Evolutionary conservation across 92 coral and sea anemone species (phyloP), one percentile per base, ranked within the genome.

Genomic region (Epizoanthus fatuus): DNA sequence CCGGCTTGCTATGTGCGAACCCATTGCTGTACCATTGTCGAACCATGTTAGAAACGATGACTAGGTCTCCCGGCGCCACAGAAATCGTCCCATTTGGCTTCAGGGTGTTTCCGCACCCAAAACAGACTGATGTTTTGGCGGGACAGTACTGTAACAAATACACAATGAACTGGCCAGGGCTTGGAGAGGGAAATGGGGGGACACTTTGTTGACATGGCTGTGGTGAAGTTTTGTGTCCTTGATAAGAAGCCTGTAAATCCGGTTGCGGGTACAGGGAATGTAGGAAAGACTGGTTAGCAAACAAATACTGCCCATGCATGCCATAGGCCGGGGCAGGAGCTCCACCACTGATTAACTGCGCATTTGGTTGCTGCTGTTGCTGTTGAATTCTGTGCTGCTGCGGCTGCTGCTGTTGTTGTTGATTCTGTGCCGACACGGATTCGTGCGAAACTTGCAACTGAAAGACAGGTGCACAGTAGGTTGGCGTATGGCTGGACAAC

Each of bases 111-210:
- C 69, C 67, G 25, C 82, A 53, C 29, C 82, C 15, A 19, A 76
- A 76, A 19, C 42, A 76, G 35, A 16, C 20, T 10, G 82, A 76
- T 76, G 82, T 76, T 57, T 76, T 14, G n/a, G 71, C 8, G 9
- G 82, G 82, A 57, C 51, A 76, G 47, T 45, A 76, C 69, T 76
- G 35, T 47, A 76, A 76, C 42, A 76, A 55, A 19, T 76, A 76
- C 5, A 77, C 20, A 13, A 77, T 9, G 35, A 55, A 78, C 71
- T 78, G 69, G 10, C 47, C 83, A 58, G 55, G 69, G 38, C 14
- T 78, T 38, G 83, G 83, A 19, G 56, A 54, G 9, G 47, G 68
- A 19, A 57, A 57, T 57, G 71, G 25, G 37, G 25, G 25, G 25
- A 57, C 45, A 56, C 57, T 29, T 69, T 25, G 47, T 42, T 42